phyloP scores from a whole-genome alignment of 2,113 vertebrate species.

The Echinops telfairi region DNA sequence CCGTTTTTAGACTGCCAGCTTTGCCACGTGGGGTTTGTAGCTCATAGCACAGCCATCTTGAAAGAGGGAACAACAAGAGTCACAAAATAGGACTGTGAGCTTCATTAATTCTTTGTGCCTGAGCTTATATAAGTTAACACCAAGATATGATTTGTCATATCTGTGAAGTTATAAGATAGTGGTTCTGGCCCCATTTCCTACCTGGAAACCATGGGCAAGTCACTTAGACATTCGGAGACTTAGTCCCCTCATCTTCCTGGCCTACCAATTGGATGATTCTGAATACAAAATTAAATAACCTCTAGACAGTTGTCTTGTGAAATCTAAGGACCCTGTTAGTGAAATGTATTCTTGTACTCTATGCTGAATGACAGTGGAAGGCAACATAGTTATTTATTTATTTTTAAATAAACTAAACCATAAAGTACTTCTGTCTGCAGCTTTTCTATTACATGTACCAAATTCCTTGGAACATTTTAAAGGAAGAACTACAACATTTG shows the following conservation, averaged over 20 bases:
- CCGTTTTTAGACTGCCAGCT: background rate
- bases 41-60: background rate
- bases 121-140: background rate
- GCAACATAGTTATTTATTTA: background rate
- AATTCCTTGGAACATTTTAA: slow-evolving; percentile 28
- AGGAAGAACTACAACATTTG: slow-evolving; percentile 40
- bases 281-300: background rate
- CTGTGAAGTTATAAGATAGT: background rate
- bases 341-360: background rate
- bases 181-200: background rate
- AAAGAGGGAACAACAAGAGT: background rate
- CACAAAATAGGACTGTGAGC: background rate
- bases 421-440: slow-evolving; percentile 3
- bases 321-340: background rate
- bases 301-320: background rate
- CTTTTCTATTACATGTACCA: background rate
- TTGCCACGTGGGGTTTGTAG: background rate
- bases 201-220: background rate
- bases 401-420: slow-evolving; percentile 13
- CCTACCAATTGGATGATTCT: background rate
- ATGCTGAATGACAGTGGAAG: background rate
- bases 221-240: background rate
- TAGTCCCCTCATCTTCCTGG: background rate
- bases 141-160: background rate
- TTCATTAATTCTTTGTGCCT: slow-evolving; percentile 2